A percentile compares a stretch with the other conserved stretches of the same genome.
Conservation (phyloP, 2,113 vertebrate genomes). For the Haemorhous mexicanus region DNA sequence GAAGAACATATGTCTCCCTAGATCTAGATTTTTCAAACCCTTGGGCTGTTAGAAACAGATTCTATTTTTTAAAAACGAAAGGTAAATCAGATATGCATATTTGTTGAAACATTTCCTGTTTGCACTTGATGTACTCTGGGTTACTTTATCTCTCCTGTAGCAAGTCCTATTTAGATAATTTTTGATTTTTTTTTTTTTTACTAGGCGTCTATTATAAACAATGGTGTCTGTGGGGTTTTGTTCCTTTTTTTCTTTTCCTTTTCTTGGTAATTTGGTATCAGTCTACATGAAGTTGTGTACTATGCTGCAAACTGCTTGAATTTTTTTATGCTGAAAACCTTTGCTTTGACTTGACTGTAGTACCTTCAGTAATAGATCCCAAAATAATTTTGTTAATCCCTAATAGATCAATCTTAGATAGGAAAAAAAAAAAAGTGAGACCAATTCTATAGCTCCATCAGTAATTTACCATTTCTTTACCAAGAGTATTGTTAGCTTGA, state of each 20-base stretch:
- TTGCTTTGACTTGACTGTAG: not conserved
- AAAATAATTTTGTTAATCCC: not conserved
- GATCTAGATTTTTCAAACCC: not conserved
- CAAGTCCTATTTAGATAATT: not conserved
- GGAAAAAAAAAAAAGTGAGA: not conserved
- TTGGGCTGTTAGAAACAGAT: not conserved
- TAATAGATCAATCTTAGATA: not conserved
- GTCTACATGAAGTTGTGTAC: not conserved
- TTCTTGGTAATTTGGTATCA: not conserved
- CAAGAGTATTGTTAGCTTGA: not conserved
- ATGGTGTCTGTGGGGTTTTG: not conserved
- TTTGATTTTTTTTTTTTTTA: not conserved
- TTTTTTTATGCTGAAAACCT: not conserved
- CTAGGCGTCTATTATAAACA: not conserved
- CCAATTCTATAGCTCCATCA: not conserved
- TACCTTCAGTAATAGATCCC: not conserved
- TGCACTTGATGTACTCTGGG: not conserved
- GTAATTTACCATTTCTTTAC: not conserved
- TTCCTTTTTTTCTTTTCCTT: not conserved
- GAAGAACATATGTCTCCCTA: not conserved
- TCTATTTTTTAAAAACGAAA: not conserved
- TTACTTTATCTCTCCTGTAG: not conserved
- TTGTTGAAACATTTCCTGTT: not conserved
- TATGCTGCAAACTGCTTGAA: not conserved
- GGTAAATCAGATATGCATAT: not conserved